Percentiles rank a stretch among this genome's conserved stretches.
phyloP scores from a whole-genome alignment of 2,888 invertebrate genomes.

The Conchocele bisecta region DNA sequence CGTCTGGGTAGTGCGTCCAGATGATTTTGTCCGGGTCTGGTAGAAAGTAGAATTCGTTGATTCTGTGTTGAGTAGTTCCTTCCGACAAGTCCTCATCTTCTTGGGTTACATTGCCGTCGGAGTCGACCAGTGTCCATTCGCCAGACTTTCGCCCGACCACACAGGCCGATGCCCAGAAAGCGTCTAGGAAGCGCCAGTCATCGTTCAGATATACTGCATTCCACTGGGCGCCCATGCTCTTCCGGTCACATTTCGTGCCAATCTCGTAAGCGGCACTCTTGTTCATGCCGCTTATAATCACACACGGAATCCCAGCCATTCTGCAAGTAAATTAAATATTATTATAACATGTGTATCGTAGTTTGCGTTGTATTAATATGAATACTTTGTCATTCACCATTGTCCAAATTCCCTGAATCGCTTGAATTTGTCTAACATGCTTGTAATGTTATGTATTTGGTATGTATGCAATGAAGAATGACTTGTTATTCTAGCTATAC shows the following conservation, averaged over 20 bases:
- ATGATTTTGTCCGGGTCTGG: conserved; percentile 79
- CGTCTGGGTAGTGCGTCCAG: conserved; percentile 80
- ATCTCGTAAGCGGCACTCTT: conserved; percentile 81
- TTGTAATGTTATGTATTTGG: too few relatives aligned
- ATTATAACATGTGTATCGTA: neutral
- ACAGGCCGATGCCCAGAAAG: conserved; percentile 81
- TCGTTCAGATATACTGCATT: conserved; percentile 78
- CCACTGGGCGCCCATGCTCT: conserved; percentile 81
- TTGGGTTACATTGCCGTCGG: conserved; percentile 70
- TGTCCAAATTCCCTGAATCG: too few relatives aligned
- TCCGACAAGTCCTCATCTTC: conserved; percentile 70
- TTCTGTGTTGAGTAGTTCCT: conserved; percentile 76
- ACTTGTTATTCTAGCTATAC: too few relatives aligned
- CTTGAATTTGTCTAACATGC: too few relatives aligned
- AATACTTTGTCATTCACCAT: too few relatives aligned
- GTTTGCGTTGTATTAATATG: too few relatives aligned
- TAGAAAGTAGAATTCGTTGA: conserved; percentile 81
- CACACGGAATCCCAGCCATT: conserved; percentile 77
- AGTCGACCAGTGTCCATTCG: conserved; percentile 78
- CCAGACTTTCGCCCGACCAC: conserved; percentile 75
- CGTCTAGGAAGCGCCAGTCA: conserved; percentile 79
- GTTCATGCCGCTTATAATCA: conserved; percentile 79
- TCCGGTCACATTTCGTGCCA: conserved; percentile 73
- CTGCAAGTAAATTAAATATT: conserved; percentile 58
- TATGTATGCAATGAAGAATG: too few relatives aligned